Evolutionary conservation across 2,797 vertebrate species (phyloP).

Genomic region (Yasuhikotakia modesta): DNA sequence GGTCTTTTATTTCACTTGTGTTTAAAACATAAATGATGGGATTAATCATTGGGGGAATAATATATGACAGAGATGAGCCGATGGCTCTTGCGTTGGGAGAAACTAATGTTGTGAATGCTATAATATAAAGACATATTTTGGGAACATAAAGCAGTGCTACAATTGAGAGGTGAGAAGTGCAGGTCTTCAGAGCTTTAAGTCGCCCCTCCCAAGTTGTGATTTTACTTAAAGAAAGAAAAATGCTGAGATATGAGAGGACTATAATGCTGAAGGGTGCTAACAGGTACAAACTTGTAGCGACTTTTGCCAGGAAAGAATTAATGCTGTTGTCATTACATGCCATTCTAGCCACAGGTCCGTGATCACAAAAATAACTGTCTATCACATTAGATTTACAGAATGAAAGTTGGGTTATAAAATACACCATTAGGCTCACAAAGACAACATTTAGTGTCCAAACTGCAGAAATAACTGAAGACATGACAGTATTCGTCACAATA

Average conservation of each 20-base stretch:
- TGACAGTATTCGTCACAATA: no score
- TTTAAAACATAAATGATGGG: conserved; percentile 58
- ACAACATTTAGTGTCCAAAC: neutral
- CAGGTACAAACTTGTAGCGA: conserved; percentile 40
- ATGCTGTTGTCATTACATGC: conserved; percentile 58
- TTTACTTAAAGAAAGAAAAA: conserved; percentile 50
- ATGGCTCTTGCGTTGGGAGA: conserved; percentile 53
- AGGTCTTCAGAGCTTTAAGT: conserved; percentile 59
- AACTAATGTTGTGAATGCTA: conserved; percentile 18
- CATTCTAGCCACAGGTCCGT: neutral
- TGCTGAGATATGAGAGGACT: conserved; percentile 19
- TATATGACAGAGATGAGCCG: conserved; percentile 48
- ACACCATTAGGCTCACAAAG: neutral
- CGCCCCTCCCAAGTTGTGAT: conserved; percentile 54
- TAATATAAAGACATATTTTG: no score
- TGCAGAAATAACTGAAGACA: neutral
- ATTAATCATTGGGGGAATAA: conserved; percentile 57
- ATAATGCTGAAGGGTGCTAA: conserved; percentile 46
- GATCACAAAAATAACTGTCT: conserved; percentile 49
- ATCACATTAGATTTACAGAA: conserved; percentile 52
- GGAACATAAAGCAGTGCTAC: conserved; percentile 55
- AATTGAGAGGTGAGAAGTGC: conserved; percentile 51
- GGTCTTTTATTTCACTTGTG: conserved; percentile 31
- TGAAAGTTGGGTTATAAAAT: conserved; percentile 41
- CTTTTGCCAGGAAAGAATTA: conserved; percentile 27